Evolutionary conservation across 2,113 vertebrate species (phyloP), one percentile per base, ranked within the genome.

Genomic region (Morone saxatilis): DNA sequence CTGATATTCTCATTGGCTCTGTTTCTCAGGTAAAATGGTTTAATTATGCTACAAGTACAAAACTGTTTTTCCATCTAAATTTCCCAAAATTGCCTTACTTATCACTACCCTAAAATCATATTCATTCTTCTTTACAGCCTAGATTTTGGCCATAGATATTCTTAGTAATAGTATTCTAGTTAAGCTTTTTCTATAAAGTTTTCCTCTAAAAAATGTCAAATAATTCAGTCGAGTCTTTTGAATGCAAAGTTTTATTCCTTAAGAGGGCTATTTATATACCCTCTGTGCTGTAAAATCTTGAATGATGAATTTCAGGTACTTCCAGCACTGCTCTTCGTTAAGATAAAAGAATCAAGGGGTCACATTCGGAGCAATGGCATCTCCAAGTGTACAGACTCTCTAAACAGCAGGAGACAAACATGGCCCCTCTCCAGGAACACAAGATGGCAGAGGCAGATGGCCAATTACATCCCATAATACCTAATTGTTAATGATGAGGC

Each of bases 401-500:
- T 81, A 87, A 94, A 91, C 94, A 94, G 91, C 87, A 89, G 86
- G 88, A 91, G 71, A 71, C 76, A 82, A 89, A 90, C 81, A 88
- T 94, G 94, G 94, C 91, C 84, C 40, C 68, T 85, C 77, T 95
- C 93, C 94, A 95, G 93, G 74, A 95, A 70, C 85, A 93, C 94
- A 95, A 92, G 91, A 93, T 94, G 93, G 90, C 79, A 62, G 81
- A 88, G 90, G 90, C 95, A 96, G 94, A 95, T 95, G 95, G 95
- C 93, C 93, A 94, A 93, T 94, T 95, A 94, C 75, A 88, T 86
- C 93, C 91, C 90, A 95, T 94, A 93, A 94, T 93, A 80, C 90
- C 89, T 94, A 93, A 95, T 94, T 94, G 94, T 93, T 95, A 95
- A 94, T 94, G 91, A 95, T 95, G 93, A 95, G 94, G 92, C 93